These are phyloP conservation scores for Phrynosoma blainvillii DNA, from an alignment of 2,113 vertebrate genomes.

Conservation along the genomic window DNA sequence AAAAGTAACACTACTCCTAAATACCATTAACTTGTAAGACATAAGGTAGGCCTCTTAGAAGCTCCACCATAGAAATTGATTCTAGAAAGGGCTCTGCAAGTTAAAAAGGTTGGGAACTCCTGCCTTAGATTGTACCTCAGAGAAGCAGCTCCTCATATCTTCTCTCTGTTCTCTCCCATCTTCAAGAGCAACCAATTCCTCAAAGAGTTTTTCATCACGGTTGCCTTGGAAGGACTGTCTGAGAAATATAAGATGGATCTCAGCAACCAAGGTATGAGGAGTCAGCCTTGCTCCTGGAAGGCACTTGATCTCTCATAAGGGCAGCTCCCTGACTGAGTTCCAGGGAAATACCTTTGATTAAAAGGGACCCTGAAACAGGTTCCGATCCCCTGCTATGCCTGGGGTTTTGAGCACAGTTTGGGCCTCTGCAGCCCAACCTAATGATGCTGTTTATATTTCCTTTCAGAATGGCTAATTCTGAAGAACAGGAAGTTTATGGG, in stretches of 20 bases:
- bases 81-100: too few relatives aligned
- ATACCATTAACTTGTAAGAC: too few relatives aligned
- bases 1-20: too few relatives aligned
- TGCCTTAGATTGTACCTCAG: neutral
- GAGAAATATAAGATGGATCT: conserved; percentile 85
- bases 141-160: neutral
- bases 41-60: too few relatives aligned
- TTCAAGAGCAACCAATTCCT: conserved; percentile 77
- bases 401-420: neutral
- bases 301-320: neutral
- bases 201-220: conserved; percentile 87
- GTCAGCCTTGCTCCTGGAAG: neutral
- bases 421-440: neutral
- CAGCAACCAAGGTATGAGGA: conserved; percentile 75
- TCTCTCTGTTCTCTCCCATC: too few relatives aligned
- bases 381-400: neutral
- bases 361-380: neutral
- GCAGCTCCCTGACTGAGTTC: neutral
- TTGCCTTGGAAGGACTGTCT: conserved; percentile 87
- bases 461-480: conserved; percentile 85
- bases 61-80: too few relatives aligned
- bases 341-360: neutral
- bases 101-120: too few relatives aligned
- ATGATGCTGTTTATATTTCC: neutral
- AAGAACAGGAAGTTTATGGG: conserved; percentile 89